Conservation (phyloP, 2,888 invertebrate genomes). For the Diarsia dahlii region DNA sequence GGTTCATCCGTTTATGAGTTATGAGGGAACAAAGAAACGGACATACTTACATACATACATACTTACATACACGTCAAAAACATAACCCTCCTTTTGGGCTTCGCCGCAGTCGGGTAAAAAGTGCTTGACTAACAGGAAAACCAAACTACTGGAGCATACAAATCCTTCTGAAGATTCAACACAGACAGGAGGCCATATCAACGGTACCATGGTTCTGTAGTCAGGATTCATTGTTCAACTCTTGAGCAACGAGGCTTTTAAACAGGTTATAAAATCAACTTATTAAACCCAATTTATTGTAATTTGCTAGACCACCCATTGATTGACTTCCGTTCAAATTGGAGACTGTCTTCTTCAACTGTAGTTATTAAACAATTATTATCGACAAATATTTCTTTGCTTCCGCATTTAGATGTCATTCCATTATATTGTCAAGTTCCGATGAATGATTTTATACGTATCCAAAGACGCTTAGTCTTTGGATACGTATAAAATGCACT, state of each 20-base stretch:
- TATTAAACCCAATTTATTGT: not conserved
- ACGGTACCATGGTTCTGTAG: not conserved
- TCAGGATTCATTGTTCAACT: not conserved
- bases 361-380: constrained; percentile 3
- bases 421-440: not conserved
- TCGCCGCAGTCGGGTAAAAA: too few species aligned
- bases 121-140: too few species aligned
- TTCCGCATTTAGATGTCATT: constrained; percentile 19
- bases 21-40: too few species aligned
- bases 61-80: too few species aligned
- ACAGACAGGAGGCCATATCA: not conserved
- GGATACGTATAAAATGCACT: not conserved
- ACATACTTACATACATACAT: too few species aligned
- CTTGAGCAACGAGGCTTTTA: not conserved
- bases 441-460: not conserved
- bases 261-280: not conserved
- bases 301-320: constrained; percentile 1
- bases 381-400: constrained; percentile 11
- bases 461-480: too few species aligned
- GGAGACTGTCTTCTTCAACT: constrained; percentile 1
- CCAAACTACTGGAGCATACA: not conserved
- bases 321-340: constrained; percentile 21
- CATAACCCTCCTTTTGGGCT: too few species aligned
- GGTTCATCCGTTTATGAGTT: too few species aligned
- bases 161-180: not conserved